Evolutionary conservation across 2,888 invertebrate species (phyloP).

Genomic region (Yponomeuta evonymella): DNA sequence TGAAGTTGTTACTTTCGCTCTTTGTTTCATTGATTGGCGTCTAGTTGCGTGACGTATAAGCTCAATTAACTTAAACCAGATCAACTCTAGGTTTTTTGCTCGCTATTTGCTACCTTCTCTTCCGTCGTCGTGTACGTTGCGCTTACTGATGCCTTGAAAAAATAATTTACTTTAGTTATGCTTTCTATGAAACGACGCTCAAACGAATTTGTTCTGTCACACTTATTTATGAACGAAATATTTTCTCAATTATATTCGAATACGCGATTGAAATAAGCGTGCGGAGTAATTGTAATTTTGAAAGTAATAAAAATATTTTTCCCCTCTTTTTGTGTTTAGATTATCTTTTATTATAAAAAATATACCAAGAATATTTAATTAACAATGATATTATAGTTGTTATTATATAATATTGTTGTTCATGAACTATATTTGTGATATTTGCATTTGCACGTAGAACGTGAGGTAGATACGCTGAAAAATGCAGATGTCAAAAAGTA

Average conservation of each 20-base stretch:
- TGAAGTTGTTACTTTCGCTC: constrained; percentile 42
- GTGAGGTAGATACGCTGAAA: not conserved
- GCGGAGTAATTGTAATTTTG: too few species aligned
- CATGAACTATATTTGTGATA: not conserved
- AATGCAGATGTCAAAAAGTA: constrained; percentile 12
- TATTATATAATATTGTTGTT: too few species aligned
- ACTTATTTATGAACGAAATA: not conserved
- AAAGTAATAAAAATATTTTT: too few species aligned
- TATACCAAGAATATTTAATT: too few species aligned
- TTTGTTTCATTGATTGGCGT: constrained; percentile 32
- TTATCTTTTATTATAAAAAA: too few species aligned
- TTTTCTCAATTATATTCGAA: not conserved
- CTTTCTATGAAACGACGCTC: not conserved
- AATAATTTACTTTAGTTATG: not conserved
- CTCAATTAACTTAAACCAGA: not conserved
- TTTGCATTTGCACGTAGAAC: constrained; percentile 1
- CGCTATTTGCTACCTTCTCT: not conserved
- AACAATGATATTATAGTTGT: too few species aligned
- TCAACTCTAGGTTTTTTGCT: not conserved
- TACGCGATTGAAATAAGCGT: too few species aligned
- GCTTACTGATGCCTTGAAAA: not conserved
- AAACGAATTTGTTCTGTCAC: not conserved
- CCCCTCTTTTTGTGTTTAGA: too few species aligned
- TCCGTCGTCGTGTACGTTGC: not conserved
- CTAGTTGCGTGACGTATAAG: not conserved